Evolutionary conservation across 2,797 vertebrate species (phyloP).

Genomic region (Fringilla coelebs): DNA sequence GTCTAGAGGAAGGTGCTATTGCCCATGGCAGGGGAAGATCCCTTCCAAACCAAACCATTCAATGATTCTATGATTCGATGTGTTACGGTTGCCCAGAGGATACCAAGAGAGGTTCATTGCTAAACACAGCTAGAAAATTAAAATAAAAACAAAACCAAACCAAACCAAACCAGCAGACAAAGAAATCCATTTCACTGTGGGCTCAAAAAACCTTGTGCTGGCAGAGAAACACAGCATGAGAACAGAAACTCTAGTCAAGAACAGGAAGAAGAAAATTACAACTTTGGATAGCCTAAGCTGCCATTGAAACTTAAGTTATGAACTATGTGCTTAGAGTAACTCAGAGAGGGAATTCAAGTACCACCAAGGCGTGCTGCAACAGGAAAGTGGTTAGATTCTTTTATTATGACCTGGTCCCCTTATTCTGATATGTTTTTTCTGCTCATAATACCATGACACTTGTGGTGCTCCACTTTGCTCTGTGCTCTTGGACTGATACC

Average conservation of each 20-base stretch:
- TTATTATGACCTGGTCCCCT: neutral
- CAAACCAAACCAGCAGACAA: neutral
- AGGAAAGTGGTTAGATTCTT: neutral
- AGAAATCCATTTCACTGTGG: neutral
- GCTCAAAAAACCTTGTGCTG: neutral
- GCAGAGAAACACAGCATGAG: neutral
- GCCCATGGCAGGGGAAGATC: too few species aligned
- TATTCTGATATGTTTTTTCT: neutral
- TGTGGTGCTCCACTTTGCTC: neutral
- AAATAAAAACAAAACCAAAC: neutral
- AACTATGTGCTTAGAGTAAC: neutral
- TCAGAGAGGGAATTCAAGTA: neutral
- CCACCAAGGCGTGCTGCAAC: neutral
- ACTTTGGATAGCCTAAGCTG: neutral
- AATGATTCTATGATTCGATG: neutral
- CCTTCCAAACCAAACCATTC: neutral
- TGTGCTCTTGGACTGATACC: neutral
- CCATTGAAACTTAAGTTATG: neutral
- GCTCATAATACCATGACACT: neutral
- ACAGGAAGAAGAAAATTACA: neutral
- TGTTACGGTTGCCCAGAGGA: neutral
- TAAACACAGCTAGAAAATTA: neutral
- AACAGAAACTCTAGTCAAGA: neutral
- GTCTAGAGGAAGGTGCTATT: neutral
- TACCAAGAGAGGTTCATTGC: neutral